Conservation (phyloP, 1,140 invertebrate species). For the Papilio machaon region DNA sequence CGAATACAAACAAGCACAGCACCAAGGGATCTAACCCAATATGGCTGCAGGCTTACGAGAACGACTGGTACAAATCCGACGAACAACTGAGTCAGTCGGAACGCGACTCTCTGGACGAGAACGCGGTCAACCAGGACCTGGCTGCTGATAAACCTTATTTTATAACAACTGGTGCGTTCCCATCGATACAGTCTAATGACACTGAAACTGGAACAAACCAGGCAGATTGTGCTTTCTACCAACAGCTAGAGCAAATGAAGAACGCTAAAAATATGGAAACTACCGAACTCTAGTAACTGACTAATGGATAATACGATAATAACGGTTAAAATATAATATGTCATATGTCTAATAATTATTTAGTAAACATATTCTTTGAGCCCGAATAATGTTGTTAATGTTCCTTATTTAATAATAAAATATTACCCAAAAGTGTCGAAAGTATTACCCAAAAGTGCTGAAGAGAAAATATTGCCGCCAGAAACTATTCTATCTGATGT, state of each 20-base stretch:
- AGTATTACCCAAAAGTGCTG: too few species aligned
- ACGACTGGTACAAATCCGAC: conserved; percentile 96
- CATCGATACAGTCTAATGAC: conserved; percentile 79
- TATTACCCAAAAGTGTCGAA: too few species aligned
- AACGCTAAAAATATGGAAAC: conserved; percentile 92
- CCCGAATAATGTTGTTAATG: not conserved
- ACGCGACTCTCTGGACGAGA: conserved; percentile 93
- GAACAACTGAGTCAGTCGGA: conserved; percentile 87
- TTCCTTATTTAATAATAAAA: too few species aligned
- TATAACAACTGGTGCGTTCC: conserved; percentile 79
- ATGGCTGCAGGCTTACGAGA: conserved; percentile 96
- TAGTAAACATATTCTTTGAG: too few species aligned
- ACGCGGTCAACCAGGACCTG: conserved; percentile 87
- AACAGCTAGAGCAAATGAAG: conserved; percentile 84
- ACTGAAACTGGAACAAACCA: conserved; percentile 79
- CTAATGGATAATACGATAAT: not conserved
- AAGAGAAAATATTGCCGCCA: too few species aligned
- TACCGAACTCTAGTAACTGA: conserved; percentile 87
- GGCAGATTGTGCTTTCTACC: conserved; percentile 86
- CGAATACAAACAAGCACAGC: conserved; percentile 97
- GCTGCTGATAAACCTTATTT: conserved; percentile 82
- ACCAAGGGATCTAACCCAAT: conserved; percentile 97
- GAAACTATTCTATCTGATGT: too few species aligned
- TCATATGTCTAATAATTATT: conserved; percentile 24
- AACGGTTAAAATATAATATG: conserved; percentile 25